These are phyloP conservation scores for Xiphophorus hellerii DNA, from an alignment of 2,113 vertebrate species.

Conservation along the genomic window DNA sequence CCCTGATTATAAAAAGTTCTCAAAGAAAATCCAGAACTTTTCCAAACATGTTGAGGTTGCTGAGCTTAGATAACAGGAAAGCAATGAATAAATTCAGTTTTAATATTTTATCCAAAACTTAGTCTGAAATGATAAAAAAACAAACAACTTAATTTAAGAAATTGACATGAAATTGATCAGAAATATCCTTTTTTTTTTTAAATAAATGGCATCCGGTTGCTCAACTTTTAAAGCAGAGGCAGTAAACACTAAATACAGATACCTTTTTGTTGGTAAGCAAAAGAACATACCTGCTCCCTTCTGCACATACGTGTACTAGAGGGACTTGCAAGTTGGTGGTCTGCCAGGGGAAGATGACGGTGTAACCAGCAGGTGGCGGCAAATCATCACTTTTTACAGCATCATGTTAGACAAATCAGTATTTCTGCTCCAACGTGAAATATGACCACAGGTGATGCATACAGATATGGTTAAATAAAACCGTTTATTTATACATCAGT, in stretches of 20 bases:
- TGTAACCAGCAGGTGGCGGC: constrained; percentile 62
- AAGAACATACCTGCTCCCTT: too few species aligned
- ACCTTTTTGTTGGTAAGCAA: too few species aligned
- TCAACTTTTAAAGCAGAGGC: too few species aligned
- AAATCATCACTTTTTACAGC: constrained; percentile 19
- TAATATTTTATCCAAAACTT: neutral
- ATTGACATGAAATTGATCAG: too few species aligned
- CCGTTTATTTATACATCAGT: constrained; percentile 77
- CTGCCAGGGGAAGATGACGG: too few species aligned
- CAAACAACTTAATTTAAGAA: neutral
- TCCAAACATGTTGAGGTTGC: neutral
- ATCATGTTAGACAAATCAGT: rapidly evolving
- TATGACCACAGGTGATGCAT: neutral
- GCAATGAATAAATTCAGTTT: neutral
- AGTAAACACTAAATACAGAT: too few species aligned
- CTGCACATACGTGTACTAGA: too few species aligned
- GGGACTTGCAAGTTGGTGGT: too few species aligned
- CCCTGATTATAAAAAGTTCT: too few species aligned
- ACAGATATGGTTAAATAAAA: constrained; percentile 69
- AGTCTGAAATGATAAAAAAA: neutral
- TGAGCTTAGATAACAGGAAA: neutral
- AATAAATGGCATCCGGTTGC: too few species aligned
- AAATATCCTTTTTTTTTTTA: too few species aligned
- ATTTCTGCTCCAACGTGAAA: neutral
- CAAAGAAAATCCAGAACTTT: neutral